Evolutionary conservation across 2,113 vertebrate genomes (phyloP), one percentile per base, ranked within the genome.

Genomic region (Poeciliopsis retropinna): DNA sequence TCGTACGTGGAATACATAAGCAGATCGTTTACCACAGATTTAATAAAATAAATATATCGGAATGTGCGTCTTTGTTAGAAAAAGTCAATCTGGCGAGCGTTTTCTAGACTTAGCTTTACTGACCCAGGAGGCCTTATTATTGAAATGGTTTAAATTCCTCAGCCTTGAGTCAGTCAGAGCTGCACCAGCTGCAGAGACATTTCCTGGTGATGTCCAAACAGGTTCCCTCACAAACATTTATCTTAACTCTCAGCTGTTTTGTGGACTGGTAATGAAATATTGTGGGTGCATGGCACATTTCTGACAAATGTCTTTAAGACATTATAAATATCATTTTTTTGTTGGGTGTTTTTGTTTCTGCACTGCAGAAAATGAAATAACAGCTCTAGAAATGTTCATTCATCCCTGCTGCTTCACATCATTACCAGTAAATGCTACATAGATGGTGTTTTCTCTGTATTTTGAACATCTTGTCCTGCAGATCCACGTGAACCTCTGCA

Each of bases 141-240:
- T 11, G 8, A 60, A 71, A 87, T 89, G 57, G 51, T 80, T 91
- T 61, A 73, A 86, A 92, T 92, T 89, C 89, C 89, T 75, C 61
- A 78, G 78, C 73, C 1, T 39, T 85, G 73, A 86, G 80, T 87
- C 86, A 77, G 80, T 47, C 64, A 1, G 10, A 0, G 60, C 73
- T 34, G 67, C 60, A 89, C 87, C 85, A 88, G 86, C 89, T 85
- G 89, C 72, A 70, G 70, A 85, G 80, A 76, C 60, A 29, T 84
- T 90, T 84, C 87, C 70, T 70, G 51, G 72, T 69, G 70, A 81
- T 72, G 78, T 86, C 70, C 67, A 2, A 76, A 89, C 75, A 80
- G 84, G 83, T 85, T 79, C 54, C 44, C 64, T 62, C n/a, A 30
- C 41, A 76, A n/a, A 60, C 14, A 7, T 29, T 32, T 61, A 71